Percentiles rank a stretch among this genome's conserved stretches.
phyloP scores from a whole-genome alignment of 2,113 vertebrate species.

The Prietella phreatophila region DNA sequence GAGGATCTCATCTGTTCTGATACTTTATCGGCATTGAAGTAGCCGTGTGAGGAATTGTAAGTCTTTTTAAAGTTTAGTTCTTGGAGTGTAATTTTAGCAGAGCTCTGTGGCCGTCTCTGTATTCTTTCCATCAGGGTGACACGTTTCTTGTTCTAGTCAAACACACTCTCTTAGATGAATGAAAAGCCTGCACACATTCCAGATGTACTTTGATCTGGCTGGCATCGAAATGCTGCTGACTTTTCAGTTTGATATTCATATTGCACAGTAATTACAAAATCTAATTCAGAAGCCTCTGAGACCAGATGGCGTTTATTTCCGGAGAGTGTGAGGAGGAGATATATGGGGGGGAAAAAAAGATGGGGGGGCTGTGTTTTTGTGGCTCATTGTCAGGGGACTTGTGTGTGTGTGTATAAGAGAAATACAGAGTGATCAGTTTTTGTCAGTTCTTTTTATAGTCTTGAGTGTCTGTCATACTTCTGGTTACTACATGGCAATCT shows the following conservation, averaged over 20 bases:
- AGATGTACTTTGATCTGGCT: conserved; percentile 35
- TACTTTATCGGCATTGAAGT: background rate
- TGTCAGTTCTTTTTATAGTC: conserved; percentile 3
- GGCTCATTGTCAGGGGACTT: conserved; percentile 24
- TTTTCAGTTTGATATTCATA: conserved; percentile 57
- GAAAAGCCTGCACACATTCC: conserved; percentile 7
- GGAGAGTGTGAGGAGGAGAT: background rate
- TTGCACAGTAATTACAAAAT: conserved; percentile 52
- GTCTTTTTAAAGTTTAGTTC: conserved; percentile 10
- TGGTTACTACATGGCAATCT: background rate
- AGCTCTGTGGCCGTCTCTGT: background rate
- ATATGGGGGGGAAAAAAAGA: background rate
- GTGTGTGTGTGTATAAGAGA: background rate
- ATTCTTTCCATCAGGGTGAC: conserved; percentile 47
- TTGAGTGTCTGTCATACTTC: background rate
- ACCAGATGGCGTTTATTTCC: conserved; percentile 54
- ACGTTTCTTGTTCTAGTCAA: conserved; percentile 32
- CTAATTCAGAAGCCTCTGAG: conserved; percentile 40
- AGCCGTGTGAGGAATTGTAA: background rate
- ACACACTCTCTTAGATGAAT: conserved; percentile 13
- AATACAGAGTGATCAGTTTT: background rate
- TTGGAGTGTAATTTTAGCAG: background rate
- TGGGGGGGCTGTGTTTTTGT: conserved; percentile 2
- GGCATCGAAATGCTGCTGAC: conserved; percentile 25
- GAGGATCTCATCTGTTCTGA: background rate